Conservation (phyloP, 2,888 invertebrate species). For the Acanthacorydalis orientalis region DNA sequence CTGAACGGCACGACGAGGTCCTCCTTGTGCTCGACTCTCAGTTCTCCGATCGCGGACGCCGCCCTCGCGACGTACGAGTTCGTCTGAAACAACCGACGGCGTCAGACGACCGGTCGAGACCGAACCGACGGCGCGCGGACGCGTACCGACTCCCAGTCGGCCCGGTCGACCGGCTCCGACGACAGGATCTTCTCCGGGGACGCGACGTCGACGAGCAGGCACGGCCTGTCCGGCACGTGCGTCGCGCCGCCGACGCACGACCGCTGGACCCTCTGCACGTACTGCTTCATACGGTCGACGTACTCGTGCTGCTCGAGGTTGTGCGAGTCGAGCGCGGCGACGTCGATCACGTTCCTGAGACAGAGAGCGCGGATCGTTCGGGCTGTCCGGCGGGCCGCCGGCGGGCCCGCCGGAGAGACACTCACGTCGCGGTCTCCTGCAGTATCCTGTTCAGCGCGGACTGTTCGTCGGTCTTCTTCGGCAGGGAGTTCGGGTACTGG, state of each 20-base stretch:
- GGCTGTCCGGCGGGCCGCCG: too few relatives aligned
- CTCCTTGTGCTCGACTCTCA: slow-evolving; percentile 78
- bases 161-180: slow-evolving; percentile 37
- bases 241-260: slow-evolving; percentile 27
- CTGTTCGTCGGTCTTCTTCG: slow-evolving; percentile 77
- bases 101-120: neutral
- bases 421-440: slow-evolving; percentile 79
- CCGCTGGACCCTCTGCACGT: slow-evolving; percentile 38
- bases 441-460: slow-evolving; percentile 78
- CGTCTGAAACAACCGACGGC: slow-evolving; percentile 39
- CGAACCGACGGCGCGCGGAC: neutral
- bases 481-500: slow-evolving; percentile 42
- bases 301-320: slow-evolving; percentile 80
- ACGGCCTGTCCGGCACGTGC: slow-evolving; percentile 25
- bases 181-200: slow-evolving; percentile 51
- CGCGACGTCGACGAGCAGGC: slow-evolving; percentile 55
- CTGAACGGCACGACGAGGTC: slow-evolving; percentile 80
- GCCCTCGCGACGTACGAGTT: slow-evolving; percentile 50
- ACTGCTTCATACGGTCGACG: slow-evolving; percentile 61
- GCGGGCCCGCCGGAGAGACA: too few relatives aligned
- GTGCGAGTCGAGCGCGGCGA: slow-evolving; percentile 79
- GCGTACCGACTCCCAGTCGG: slow-evolving; percentile 58
- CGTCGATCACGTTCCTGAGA: slow-evolving; percentile 80
- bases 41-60: slow-evolving; percentile 52
- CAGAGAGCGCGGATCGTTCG: neutral